phyloP scores from a whole-genome alignment of 2,888 invertebrate genomes.

The Litoditis marina region DNA sequence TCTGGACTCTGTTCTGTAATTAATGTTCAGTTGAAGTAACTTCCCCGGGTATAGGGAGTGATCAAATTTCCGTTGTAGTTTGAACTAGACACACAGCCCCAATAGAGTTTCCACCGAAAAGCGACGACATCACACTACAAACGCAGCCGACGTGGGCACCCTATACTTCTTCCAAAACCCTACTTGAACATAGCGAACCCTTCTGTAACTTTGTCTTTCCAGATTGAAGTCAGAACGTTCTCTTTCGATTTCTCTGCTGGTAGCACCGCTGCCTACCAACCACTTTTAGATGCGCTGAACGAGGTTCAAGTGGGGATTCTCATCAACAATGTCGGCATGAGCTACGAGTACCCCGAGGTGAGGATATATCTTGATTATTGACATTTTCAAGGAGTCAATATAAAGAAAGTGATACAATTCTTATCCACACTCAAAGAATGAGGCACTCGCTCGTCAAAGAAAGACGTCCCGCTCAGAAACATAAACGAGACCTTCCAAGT shows the following conservation, averaged over 20 bases:
- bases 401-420: background rate
- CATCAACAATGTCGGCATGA: conserved; percentile 88
- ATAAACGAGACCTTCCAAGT: no score
- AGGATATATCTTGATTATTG: background rate
- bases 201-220: background rate
- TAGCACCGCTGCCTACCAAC: conserved; percentile 43
- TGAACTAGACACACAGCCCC: no score
- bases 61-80: no score
- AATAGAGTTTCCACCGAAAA: no score
- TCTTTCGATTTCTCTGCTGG: conserved; percentile 53
- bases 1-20: no score
- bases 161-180: no score
- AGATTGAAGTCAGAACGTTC: conserved; percentile 50
- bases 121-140: no score
- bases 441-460: no score
- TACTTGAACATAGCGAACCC: background rate
- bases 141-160: no score
- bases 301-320: conserved; percentile 52
- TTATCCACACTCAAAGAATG: background rate
- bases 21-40: no score
- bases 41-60: no score
- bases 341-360: conserved; percentile 77
- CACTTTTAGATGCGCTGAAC: conserved; percentile 47
- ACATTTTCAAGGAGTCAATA: background rate
- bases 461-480: no score